Conservation (phyloP, 2,888 invertebrate species). For the Ormia ochracea region DNA sequence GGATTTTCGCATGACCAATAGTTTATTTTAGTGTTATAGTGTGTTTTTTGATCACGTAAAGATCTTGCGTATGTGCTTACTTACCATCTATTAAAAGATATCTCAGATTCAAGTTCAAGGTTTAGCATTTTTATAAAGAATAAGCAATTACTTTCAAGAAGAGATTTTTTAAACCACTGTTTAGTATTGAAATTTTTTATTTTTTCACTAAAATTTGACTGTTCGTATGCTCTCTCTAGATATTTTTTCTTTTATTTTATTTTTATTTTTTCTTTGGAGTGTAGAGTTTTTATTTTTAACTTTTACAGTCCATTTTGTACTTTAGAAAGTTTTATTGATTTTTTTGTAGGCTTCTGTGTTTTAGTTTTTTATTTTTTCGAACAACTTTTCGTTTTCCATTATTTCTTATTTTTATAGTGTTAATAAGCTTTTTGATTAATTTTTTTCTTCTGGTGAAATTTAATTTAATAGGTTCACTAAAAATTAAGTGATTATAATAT, state of each 20-base stretch:
- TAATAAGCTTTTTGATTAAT: constrained; percentile 55
- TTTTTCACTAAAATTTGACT: constrained; percentile 16
- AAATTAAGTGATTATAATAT: constrained; percentile 51
- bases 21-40: too few species aligned
- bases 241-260: not conserved
- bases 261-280: constrained; percentile 11
- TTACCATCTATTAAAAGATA: too few species aligned
- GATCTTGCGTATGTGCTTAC: too few species aligned
- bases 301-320: constrained; percentile 55
- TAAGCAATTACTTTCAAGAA: too few species aligned
- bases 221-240: constrained; percentile 27
- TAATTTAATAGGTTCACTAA: constrained; percentile 47
- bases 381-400: constrained; percentile 34
- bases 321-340: constrained; percentile 63
- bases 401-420: constrained; percentile 44
- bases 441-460: constrained; percentile 53
- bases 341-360: constrained; percentile 57
- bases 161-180: too few species aligned
- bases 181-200: constrained; percentile 27
- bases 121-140: too few species aligned
- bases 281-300: constrained; percentile 41
- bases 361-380: constrained; percentile 6
- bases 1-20: too few species aligned
- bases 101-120: too few species aligned
- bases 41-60: too few species aligned